These are phyloP conservation scores for Eudyptes chrysolophus DNA, from an alignment of 2,113 vertebrate genomes.

Conservation along the genomic window DNA sequence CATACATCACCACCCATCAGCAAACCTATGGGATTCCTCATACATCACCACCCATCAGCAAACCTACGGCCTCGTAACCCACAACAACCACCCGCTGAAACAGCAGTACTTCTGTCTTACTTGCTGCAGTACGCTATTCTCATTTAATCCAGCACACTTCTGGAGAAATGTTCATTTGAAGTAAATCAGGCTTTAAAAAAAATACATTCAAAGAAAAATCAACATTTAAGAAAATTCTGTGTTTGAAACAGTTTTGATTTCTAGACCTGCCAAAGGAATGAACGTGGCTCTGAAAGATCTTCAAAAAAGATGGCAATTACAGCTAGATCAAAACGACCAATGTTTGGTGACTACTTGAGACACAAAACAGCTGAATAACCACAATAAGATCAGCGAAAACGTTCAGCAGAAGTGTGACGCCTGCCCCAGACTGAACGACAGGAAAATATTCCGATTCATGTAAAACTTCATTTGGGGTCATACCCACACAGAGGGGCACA, in stretches of 20 bases:
- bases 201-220: neutral
- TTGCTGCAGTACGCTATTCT: neutral
- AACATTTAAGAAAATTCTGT: neutral
- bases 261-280: neutral
- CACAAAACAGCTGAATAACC: neutral
- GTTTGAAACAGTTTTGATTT: neutral
- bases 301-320: neutral
- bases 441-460: neutral
- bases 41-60: rapidly evolving
- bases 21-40: neutral
- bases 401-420: rapidly evolving
- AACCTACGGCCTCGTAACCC: neutral
- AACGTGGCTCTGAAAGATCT: rapidly evolving
- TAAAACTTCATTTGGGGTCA: neutral
- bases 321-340: neutral
- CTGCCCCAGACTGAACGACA: neutral
- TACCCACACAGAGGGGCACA: neutral
- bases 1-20: too few species aligned
- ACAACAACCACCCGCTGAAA: neutral
- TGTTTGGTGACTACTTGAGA: neutral
- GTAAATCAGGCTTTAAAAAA: neutral
- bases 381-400: neutral
- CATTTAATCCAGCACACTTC: neutral
- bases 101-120: rapidly evolving
- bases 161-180: neutral